Conservation (phyloP, 2,113 vertebrate genomes). For the Puntigrus tetrazona region DNA sequence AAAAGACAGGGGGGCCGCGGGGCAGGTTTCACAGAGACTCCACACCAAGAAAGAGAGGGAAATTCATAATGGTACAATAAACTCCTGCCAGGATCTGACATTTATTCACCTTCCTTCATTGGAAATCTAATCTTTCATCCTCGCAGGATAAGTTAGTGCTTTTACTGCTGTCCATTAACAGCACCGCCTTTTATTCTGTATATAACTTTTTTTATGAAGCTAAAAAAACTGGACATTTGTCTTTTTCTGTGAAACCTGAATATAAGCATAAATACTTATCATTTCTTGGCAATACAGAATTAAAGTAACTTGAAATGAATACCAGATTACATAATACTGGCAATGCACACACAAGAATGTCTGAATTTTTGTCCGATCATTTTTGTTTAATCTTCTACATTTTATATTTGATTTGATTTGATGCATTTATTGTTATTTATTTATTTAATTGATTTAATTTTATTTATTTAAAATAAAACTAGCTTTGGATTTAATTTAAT, state of each 20-base stretch:
- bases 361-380: no score
- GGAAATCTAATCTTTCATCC: slow-evolving; percentile 13
- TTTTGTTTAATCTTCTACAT: no score
- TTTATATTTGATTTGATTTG: no score
- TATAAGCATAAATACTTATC: background rate
- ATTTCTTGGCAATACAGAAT: background rate
- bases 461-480: no score
- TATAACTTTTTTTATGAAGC: background rate
- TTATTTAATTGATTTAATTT: no score
- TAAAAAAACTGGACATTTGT: background rate
- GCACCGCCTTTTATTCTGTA: background rate
- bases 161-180: background rate
- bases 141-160: background rate
- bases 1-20: background rate
- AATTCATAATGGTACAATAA: slow-evolving; percentile 22
- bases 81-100: slow-evolving; percentile 4
- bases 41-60: background rate
- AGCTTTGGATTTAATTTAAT: no score
- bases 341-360: background rate
- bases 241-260: background rate
- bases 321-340: background rate
- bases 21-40: slow-evolving; percentile 17
- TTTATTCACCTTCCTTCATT: slow-evolving; percentile 21
- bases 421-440: no score
- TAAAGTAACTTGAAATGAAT: background rate